phyloP scores from a whole-genome alignment of 2,888 invertebrate genomes.

The Megaustenia siamemsis region DNA sequence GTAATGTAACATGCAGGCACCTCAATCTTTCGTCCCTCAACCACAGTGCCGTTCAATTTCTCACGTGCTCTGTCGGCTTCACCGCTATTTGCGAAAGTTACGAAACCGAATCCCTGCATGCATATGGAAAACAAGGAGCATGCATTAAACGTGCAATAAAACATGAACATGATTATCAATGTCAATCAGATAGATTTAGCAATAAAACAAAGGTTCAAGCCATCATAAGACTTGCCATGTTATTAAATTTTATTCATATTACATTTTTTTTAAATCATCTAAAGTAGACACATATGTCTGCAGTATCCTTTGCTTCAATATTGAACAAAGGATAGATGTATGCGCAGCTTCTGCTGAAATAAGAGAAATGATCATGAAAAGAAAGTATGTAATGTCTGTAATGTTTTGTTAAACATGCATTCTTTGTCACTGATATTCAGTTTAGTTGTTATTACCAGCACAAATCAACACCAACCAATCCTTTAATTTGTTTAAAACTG shows the following conservation, averaged over 20 bases:
- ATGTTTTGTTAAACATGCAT: constrained; percentile 30
- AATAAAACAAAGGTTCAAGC: constrained; percentile 23
- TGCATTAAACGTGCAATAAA: constrained; percentile 75
- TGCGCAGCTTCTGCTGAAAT: constrained; percentile 35
- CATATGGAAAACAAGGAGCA: constrained; percentile 82
- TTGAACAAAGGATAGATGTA: constrained; percentile 29
- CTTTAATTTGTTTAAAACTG: constrained; percentile 11
- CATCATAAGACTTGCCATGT: constrained; percentile 14
- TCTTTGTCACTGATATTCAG: background rate
- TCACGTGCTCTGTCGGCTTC: constrained; percentile 99
- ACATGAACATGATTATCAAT: constrained; percentile 63
- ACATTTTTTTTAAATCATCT: background rate
- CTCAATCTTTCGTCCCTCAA: constrained; percentile 99
- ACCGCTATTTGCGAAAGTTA: constrained; percentile 99
- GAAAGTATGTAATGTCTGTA: constrained; percentile 20
- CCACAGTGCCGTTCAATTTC: constrained; percentile 99
- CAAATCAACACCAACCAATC: constrained; percentile 33
- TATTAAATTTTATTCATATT: background rate
- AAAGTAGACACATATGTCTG: too few relatives aligned
- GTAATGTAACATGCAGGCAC: constrained; percentile 83
- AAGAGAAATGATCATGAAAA: constrained; percentile 41
- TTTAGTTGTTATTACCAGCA: constrained; percentile 34
- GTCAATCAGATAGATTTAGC: constrained; percentile 49
- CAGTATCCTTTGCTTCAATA: constrained; percentile 18
- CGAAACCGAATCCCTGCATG: constrained; percentile 99